phyloP scores from a whole-genome alignment of 2,113 vertebrate species.

The Siphamia tubifer region DNA sequence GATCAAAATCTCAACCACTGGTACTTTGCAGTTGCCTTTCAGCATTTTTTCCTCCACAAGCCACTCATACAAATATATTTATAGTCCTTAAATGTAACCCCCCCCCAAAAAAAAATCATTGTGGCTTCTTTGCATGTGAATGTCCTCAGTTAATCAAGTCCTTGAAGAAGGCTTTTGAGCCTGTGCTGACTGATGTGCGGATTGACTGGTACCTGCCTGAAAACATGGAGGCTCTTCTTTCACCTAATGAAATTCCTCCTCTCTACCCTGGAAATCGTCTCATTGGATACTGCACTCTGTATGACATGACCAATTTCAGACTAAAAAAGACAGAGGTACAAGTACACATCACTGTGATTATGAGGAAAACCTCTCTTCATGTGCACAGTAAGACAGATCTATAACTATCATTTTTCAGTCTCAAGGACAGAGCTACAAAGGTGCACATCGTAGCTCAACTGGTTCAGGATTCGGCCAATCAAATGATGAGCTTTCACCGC shows the following conservation, averaged over 20 bases:
- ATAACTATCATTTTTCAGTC: constrained; percentile 55
- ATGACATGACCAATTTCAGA: constrained; percentile 85
- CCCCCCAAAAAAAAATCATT: background rate
- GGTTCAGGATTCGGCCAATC: constrained; percentile 82
- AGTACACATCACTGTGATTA: constrained; percentile 11
- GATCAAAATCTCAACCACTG: background rate
- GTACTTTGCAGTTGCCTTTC: background rate
- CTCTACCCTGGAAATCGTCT: constrained; percentile 91
- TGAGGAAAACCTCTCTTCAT: background rate
- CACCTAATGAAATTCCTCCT: constrained; percentile 90
- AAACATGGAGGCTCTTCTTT: constrained; percentile 92
- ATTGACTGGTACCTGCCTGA: constrained; percentile 98
- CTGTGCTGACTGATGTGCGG: constrained; percentile 90
- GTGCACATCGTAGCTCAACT: constrained; percentile 64
- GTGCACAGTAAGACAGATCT: background rate
- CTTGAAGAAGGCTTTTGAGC: constrained; percentile 95
- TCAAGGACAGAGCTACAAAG: constrained; percentile 65
- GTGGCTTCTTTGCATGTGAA: background rate
- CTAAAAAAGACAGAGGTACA: constrained; percentile 68
- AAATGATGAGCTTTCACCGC: constrained; percentile 80
- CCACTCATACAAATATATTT: background rate
- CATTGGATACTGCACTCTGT: constrained; percentile 92
- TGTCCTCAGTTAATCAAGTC: constrained; percentile 87
- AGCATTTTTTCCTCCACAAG: background rate
- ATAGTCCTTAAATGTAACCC: background rate